These are phyloP conservation scores for Teinopalpus imperialis DNA, from an alignment of 2,888 invertebrate genomes.

Conservation along the genomic window DNA sequence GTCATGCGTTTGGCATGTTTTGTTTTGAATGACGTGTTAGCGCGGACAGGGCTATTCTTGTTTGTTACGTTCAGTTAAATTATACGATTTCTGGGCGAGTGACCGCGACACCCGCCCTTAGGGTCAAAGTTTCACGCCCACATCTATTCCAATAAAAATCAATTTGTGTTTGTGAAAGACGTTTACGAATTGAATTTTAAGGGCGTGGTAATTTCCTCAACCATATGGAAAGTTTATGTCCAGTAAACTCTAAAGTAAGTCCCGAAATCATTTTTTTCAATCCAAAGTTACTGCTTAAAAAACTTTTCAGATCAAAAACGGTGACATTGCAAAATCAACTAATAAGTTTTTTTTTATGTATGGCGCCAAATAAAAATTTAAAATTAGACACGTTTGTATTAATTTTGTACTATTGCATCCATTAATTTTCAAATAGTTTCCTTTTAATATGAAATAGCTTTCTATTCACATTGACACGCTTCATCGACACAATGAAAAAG, in stretches of 20 bases:
- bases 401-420: slow-evolving; percentile 2
- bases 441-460: slow-evolving; percentile 62
- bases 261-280: too few species aligned
- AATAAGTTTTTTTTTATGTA: slow-evolving; percentile 20
- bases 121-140: slow-evolving; percentile 46
- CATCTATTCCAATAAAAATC: slow-evolving; percentile 42
- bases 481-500: slow-evolving; percentile 61
- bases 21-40: slow-evolving; percentile 67
- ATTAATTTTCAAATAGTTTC: slow-evolving; percentile 29
- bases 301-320: neutral
- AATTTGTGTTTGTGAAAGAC: slow-evolving; percentile 32
- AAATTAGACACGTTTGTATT: slow-evolving; percentile 31
- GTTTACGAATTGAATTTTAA: too few species aligned
- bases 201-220: too few species aligned
- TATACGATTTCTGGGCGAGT: slow-evolving; percentile 68
- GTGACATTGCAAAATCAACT: slow-evolving; percentile 4
- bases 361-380: slow-evolving; percentile 41
- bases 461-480: slow-evolving; percentile 69
- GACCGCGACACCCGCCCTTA: slow-evolving; percentile 45
- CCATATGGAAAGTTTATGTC: too few species aligned
- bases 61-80: slow-evolving; percentile 69
- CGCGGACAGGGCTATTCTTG: slow-evolving; percentile 64
- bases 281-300: too few species aligned
- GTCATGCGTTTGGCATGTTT: slow-evolving; percentile 74
- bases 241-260: too few species aligned